Percentiles rank a stretch among this genome's conserved stretches.
phyloP scores from a whole-genome alignment of 1,140 invertebrate genomes.

The Drosophila parvula region DNA sequence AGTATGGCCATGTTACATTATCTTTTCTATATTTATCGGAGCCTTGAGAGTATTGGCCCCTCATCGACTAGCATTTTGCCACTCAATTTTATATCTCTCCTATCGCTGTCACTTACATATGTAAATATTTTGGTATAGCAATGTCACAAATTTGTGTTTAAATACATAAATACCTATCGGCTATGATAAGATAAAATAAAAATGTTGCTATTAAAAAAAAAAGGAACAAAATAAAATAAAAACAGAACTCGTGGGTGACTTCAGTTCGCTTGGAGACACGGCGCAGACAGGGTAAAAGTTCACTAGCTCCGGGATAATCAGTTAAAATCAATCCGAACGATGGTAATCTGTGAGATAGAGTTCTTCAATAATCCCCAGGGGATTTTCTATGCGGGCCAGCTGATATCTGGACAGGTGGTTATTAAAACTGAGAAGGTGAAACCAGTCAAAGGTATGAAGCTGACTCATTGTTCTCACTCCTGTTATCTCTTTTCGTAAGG shows the following conservation, averaged over 20 bases:
- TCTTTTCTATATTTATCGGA: not conserved
- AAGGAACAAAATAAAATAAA: slow-evolving; percentile 19
- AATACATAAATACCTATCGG: slow-evolving; percentile 44
- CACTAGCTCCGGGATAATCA: slow-evolving; percentile 7
- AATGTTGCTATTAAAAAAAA: slow-evolving; percentile 29
- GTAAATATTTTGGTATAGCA: slow-evolving; percentile 25
- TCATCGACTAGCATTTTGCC: slow-evolving; percentile 14
- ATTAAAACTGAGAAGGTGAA: slow-evolving; percentile 83
- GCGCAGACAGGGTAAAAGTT: slow-evolving; percentile 31
- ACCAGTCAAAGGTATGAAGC: slow-evolving; percentile 80
- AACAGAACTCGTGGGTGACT: slow-evolving; percentile 16
- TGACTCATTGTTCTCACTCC: slow-evolving; percentile 15
- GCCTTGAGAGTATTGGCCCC: slow-evolving; percentile 3
- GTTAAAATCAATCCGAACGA: slow-evolving; percentile 31
- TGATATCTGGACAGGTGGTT: slow-evolving; percentile 84
- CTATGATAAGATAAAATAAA: slow-evolving; percentile 66
- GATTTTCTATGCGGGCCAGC: slow-evolving; percentile 85
- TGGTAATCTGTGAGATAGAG: slow-evolving; percentile 69
- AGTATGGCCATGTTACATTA: not conserved
- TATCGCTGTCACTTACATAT: slow-evolving; percentile 48
- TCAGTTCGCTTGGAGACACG: slow-evolving; percentile 35
- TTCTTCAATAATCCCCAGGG: slow-evolving; percentile 84
- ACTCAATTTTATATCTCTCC: not conserved
- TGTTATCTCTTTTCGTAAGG: slow-evolving; percentile 2
- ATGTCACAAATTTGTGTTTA: slow-evolving; percentile 45